Conservation (phyloP, 2,797 vertebrate species). For the Orientallactaga sibirica region DNA sequence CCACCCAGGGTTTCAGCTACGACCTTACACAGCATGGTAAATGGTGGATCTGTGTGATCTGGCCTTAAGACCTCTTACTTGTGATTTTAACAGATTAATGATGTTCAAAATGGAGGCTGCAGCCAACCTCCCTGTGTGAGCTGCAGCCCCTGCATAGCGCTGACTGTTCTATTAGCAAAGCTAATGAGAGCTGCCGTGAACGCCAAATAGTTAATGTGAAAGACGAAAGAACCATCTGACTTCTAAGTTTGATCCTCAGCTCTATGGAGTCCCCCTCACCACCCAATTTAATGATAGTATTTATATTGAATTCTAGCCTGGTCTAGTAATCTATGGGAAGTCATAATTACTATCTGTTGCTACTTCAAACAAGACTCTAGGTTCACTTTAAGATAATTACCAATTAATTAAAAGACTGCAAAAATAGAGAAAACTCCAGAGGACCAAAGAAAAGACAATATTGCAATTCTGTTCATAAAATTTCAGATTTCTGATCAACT, state of each 20-base stretch:
- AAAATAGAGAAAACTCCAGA: constrained; percentile 12
- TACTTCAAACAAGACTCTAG: constrained; percentile 26
- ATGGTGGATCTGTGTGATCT: background rate
- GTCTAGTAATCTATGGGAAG: constrained; percentile 23
- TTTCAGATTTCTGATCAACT: constrained; percentile 10
- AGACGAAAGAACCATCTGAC: background rate
- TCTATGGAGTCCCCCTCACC: background rate
- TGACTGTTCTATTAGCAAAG: background rate
- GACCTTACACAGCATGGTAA: background rate
- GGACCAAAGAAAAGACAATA: constrained; percentile 33
- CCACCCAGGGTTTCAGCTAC: background rate
- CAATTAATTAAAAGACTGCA: constrained; percentile 37
- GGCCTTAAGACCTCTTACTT: background rate
- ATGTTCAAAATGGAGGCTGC: background rate
- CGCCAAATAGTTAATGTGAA: background rate
- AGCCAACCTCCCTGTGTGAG: background rate
- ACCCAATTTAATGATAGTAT: constrained; percentile 19
- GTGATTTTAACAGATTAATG: background rate
- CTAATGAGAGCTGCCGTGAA: background rate
- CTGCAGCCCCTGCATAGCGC: background rate
- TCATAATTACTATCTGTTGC: constrained; percentile 41
- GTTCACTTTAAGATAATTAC: constrained; percentile 51
- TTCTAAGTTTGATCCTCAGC: constrained; percentile 20
- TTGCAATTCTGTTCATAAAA: background rate
- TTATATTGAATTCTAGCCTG: constrained; percentile 23